Conservation (phyloP, 2,888 invertebrate genomes). For the Deilephila porcellus region DNA sequence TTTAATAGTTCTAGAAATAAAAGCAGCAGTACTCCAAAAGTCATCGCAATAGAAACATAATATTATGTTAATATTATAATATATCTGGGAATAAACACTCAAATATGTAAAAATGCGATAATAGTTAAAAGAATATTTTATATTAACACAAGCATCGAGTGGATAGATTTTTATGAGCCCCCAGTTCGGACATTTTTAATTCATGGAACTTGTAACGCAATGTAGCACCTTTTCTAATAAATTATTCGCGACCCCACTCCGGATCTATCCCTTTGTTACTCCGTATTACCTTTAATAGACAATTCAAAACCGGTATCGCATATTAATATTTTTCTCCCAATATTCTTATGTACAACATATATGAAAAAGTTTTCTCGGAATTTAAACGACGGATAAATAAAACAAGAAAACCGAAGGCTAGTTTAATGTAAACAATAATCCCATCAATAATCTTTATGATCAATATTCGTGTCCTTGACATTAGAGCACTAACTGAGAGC, state of each 20-base stretch:
- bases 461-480: slow-evolving; percentile 82
- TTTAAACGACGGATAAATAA: background rate
- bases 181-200: slow-evolving; percentile 43
- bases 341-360: background rate
- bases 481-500: slow-evolving; percentile 59
- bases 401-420: background rate
- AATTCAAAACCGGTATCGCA: slow-evolving; percentile 41
- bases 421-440: slow-evolving; percentile 1
- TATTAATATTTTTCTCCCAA: slow-evolving; percentile 28
- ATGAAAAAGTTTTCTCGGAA: background rate
- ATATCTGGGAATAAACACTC: background rate
- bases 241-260: slow-evolving; percentile 68
- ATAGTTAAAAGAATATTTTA: slow-evolving; percentile 14
- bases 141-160: slow-evolving; percentile 1
- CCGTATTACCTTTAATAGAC: slow-evolving; percentile 57
- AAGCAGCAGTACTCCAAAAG: background rate
- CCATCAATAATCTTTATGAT: slow-evolving; percentile 55
- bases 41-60: background rate
- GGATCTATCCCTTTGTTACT: slow-evolving; percentile 67
- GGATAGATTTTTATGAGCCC: slow-evolving; percentile 10
- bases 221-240: slow-evolving; percentile 71
- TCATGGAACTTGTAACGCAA: slow-evolving; percentile 47
- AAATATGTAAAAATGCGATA: background rate
- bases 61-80: background rate
- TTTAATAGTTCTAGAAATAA: background rate